Conservation (phyloP, 2,888 invertebrate species). For the Apodemia zela region DNA sequence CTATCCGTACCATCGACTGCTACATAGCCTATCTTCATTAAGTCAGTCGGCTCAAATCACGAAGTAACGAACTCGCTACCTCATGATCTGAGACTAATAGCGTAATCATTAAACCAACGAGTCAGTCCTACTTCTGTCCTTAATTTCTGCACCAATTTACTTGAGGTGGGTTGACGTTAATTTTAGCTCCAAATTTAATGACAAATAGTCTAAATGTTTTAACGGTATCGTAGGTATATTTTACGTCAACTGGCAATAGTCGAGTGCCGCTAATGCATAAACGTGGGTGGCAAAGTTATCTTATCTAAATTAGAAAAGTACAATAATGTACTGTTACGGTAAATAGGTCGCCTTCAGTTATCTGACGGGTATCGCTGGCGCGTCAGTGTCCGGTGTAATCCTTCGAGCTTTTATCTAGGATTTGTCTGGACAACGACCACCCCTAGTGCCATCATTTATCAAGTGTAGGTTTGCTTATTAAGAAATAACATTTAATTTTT, state of each 20-base stretch:
- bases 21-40: no score
- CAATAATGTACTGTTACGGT: constrained; percentile 8
- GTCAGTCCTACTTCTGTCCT: no score
- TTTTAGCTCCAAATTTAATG: no score
- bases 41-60: no score
- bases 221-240: constrained; percentile 24
- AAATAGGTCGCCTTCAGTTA: constrained; percentile 20
- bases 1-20: no score
- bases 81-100: no score
- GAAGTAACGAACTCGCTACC: no score
- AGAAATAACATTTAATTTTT: no score
- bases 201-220: no score
- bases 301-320: constrained; percentile 21
- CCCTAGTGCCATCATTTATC: neutral
- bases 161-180: no score
- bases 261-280: neutral
- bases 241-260: constrained; percentile 27
- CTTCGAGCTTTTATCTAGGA: constrained; percentile 9
- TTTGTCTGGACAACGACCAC: constrained; percentile 7
- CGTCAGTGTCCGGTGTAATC: constrained; percentile 8
- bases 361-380: constrained; percentile 9
- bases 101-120: no score
- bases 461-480: neutral
- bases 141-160: no score
- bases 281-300: constrained; percentile 23